Base-by-base conservation (phyloP, 2,888 invertebrate species). In the Schizotus pectinicornis region DNA sequence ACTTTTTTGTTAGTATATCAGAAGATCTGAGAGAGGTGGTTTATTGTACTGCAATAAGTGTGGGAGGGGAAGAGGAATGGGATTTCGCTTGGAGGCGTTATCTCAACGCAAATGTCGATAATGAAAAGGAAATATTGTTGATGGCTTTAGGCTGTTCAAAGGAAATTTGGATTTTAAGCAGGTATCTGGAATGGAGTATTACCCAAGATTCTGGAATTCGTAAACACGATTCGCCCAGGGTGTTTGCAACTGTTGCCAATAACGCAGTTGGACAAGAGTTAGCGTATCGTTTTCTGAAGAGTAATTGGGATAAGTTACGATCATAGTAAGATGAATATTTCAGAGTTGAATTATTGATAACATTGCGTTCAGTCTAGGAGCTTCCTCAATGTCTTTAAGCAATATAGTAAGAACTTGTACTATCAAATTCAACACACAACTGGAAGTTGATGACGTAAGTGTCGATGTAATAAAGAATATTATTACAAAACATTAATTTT, bases 41-140 rank as follows among this genome's bases (percentile, higher is more conserved):
- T 0, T 95, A 95, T 79, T 96, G 96, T 74, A 88, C 91, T 1
- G 95, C 92, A 0, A 87, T 97, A 6, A 84, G 88, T 53, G 86
- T 89, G 7, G 96, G 96, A 0, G 90, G 91, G 0, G 88, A 91
- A 64, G 82, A 84, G 0, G 94, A 95, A 74, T 97, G 96, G 96
- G 86, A 91, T 62, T 96, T 95, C 76, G 89, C 91, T 0, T 94
- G 93, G 87, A 83, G 90, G 42, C 83, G 90, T 31, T 95, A 92
- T 75, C 76, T 85, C 34, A 85, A 84, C 2, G 87, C 92, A 1
- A 89, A 89, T 62, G 88, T 92, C 0, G 92, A 92, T 0, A 88
- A 91, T 0, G 95, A 96, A 76, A 87, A 92, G 68, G 90, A 90
- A 64, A 81, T 89, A 6, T 80, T 96, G 6, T 81, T 95, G 8